Evolutionary conservation across 2,113 vertebrate species (phyloP), one percentile per base, ranked within the genome.

Genomic region (Oceanites oceanicus): DNA sequence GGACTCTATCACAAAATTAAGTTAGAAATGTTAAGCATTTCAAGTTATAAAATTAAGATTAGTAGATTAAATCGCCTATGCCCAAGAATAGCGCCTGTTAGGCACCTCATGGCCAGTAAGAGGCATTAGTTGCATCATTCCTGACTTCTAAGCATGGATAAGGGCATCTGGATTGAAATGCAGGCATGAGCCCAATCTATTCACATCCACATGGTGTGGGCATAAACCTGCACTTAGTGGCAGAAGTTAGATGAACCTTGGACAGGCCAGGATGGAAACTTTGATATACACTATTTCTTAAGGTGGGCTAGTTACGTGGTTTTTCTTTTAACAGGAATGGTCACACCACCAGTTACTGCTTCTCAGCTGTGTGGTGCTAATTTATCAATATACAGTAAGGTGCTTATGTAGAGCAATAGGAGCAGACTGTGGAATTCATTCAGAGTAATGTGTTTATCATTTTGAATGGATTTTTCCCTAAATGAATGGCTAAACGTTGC

Each of bases 361-460:
- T 58, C 40, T 79, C 20, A 32, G 53, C 86, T 70, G 16, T 5
- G 1, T 18, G n/a, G 27, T 84, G 61, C 44, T 50, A 6, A 17
- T 65, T 89, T 86, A 40, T 49, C 50, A 66, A 10, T 19, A 7
- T 20, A 68, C 7, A 36, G 13, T 34, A 59, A 4, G 9, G 9
- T 66, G 7, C 27, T 68, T 26, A 15, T 22, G 3, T 18, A 71
- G 45, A 73, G 23, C 13, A 80, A 30, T 7, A 55, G 50, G 8
- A 85, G 19, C 56, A 68, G 81, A 9, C 38, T 74, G 7, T 49
- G 32, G 15, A 75, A 79, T 82, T 82, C 66, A n/a, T n/a, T n/a
- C n/a, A 47, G 58, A 79, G 32, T 67, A 71, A 56, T 0, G 1
- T 1, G 0, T 59, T 86, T 61, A 68, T 44, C 1, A 17, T 76